Evolutionary conservation across 2,113 vertebrate species (phyloP).

Genomic region (Scomber scombrus): DNA sequence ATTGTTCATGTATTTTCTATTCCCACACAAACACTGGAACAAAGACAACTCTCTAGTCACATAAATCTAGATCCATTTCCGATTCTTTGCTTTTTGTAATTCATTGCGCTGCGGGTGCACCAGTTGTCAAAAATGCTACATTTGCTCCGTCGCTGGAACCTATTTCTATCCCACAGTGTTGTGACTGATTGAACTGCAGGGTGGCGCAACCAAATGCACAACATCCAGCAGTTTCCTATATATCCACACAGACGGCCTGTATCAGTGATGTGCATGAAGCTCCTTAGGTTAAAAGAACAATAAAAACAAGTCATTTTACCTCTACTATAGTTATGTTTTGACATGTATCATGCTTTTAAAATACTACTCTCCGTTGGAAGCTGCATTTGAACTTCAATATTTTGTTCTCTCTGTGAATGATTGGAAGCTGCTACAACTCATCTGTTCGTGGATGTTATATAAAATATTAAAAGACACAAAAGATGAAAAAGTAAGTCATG

Average conservation of each 20-base stretch:
- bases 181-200: neutral
- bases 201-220: neutral
- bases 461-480: neutral
- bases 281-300: neutral
- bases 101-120: neutral
- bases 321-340: neutral
- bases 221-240: neutral
- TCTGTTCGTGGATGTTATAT: neutral
- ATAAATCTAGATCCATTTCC: neutral
- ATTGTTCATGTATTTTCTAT: too few species aligned
- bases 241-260: neutral
- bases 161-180: conserved; percentile 3
- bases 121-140: conserved; percentile 3
- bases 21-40: too few species aligned
- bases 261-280: conserved; percentile 1
- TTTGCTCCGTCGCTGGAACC: neutral
- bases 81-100: neutral
- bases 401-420: neutral
- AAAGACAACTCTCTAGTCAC: neutral
- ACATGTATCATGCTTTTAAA: neutral
- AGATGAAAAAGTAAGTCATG: too few species aligned
- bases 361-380: neutral
- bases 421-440: neutral
- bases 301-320: neutral
- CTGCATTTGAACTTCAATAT: neutral